A percentile compares a stretch with the other conserved stretches of the same genome.
Evolutionary conservation across 2,797 vertebrate species (phyloP).

Genomic region (Anas capensis): DNA sequence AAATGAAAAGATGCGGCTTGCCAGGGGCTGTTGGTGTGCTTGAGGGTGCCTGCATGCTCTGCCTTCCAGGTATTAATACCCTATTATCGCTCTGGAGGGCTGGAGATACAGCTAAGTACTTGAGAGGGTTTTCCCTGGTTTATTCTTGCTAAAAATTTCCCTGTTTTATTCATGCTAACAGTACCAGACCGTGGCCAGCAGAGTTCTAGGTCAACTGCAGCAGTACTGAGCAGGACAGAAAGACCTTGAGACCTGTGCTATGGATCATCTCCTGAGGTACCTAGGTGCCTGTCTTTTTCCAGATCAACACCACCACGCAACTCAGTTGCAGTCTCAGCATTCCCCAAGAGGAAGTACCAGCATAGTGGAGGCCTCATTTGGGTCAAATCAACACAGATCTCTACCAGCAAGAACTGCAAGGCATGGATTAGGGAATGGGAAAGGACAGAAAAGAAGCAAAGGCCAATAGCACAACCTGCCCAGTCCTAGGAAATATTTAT

Average conservation of each 20-base stretch:
- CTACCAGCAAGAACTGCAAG: fast-evolving
- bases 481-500: fast-evolving
- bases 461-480: background rate
- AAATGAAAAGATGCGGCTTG: background rate
- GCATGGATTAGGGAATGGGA: fast-evolving
- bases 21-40: fast-evolving
- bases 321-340: fast-evolving
- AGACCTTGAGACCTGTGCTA: background rate
- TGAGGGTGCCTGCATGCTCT: background rate
- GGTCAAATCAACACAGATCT: fast-evolving
- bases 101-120: background rate
- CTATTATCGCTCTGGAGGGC: background rate
- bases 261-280: background rate
- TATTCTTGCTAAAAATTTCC: fast-evolving
- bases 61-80: background rate
- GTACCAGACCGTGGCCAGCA: fast-evolving
- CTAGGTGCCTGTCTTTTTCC: background rate
- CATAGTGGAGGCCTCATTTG: fast-evolving
- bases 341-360: fast-evolving
- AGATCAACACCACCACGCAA: fast-evolving
- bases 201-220: background rate
- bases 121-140: fast-evolving
- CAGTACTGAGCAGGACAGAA: fast-evolving
- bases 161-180: fast-evolving
- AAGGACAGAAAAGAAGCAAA: fast-evolving